phyloP scores from a whole-genome alignment of 2,797 vertebrate species.

The Argya squamiceps region DNA sequence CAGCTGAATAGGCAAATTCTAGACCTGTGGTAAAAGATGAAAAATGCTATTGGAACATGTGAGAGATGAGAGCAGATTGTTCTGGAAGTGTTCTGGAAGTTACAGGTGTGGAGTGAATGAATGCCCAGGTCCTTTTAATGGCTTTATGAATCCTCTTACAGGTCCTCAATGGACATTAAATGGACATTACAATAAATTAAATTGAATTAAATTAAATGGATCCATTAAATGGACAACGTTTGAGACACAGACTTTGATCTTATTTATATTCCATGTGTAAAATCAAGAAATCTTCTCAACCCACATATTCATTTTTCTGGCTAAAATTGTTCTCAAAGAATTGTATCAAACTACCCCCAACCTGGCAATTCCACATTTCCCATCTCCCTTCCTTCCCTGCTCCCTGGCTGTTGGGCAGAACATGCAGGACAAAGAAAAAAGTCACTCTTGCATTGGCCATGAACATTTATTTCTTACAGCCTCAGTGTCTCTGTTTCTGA shows the following conservation, averaged over 20 bases:
- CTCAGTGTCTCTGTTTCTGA: background rate
- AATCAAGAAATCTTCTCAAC: background rate
- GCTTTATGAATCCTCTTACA: background rate
- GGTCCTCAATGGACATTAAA: background rate
- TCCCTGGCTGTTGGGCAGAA: background rate
- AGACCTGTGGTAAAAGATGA: slow-evolving; percentile 79
- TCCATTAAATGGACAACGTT: background rate
- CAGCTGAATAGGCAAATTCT: slow-evolving; percentile 96
- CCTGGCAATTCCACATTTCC: rapidly evolving
- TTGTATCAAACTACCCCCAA: background rate
- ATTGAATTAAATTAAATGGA: no score
- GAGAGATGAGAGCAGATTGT: background rate
- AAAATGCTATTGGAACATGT: background rate
- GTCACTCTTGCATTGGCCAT: background rate
- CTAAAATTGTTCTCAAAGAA: background rate
- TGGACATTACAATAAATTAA: background rate
- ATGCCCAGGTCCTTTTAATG: background rate
- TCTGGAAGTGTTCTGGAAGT: background rate
- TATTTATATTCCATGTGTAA: background rate
- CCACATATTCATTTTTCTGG: background rate
- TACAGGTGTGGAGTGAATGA: background rate
- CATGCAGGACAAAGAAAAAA: background rate
- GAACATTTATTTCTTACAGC: background rate
- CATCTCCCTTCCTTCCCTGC: background rate
- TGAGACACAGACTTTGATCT: background rate